Percentiles rank a stretch among this genome's conserved stretches.
Evolutionary conservation across 1,140 invertebrate species (phyloP).

Genomic region (Trissolcus basalis): DNA sequence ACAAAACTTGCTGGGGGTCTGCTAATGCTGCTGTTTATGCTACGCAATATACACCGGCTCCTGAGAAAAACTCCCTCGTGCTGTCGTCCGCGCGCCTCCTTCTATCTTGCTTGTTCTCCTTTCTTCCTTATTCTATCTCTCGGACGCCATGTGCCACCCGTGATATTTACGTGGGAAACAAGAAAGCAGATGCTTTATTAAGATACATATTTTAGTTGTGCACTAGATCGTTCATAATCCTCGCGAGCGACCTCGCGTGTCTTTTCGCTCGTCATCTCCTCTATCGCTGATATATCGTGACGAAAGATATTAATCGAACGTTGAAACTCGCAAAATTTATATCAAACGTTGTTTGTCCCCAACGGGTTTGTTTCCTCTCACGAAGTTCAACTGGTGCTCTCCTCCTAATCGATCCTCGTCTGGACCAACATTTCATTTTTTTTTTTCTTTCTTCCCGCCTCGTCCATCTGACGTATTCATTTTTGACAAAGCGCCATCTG

Average conservation of each 20-base stretch:
- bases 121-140: conserved; percentile 50
- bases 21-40: conserved; percentile 69
- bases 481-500: too few relatives aligned
- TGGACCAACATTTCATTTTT: too few relatives aligned
- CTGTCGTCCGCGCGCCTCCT: conserved; percentile 43
- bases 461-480: too few relatives aligned
- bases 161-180: conserved; percentile 76
- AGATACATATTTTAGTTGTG: conserved; percentile 69
- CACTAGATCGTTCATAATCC: conserved; percentile 68
- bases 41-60: conserved; percentile 60
- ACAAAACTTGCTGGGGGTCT: conserved; percentile 69
- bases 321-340: conserved; percentile 25
- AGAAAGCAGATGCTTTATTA: conserved; percentile 66
- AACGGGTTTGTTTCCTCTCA: conserved; percentile 32
- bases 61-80: conserved; percentile 71
- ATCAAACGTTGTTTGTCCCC: conserved; percentile 32
- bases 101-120: conserved; percentile 6
- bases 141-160: conserved; percentile 53
- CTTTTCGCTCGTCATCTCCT: conserved; percentile 28
- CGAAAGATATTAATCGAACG: conserved; percentile 55
- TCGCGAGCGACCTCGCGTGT: conserved; percentile 35
- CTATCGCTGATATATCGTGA: conserved; percentile 44
- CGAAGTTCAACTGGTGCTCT: too few relatives aligned
- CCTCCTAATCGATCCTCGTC: neutral
- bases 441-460: too few relatives aligned